Conservation (phyloP, 2,888 invertebrate species). For the Agrochola litura region DNA sequence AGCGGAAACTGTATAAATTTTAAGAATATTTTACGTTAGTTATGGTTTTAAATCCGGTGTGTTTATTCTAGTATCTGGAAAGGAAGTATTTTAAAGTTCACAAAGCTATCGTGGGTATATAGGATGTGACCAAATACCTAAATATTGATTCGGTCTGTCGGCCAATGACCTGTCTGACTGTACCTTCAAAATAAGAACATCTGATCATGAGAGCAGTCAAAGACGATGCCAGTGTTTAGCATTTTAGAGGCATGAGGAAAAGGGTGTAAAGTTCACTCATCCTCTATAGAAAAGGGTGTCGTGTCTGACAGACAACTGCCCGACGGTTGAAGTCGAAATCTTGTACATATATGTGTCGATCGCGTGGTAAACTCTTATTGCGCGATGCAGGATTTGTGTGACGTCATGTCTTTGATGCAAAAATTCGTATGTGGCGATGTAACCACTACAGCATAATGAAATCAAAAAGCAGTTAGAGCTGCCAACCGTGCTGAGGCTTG, state of each 20-base stretch:
- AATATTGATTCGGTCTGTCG: conserved; percentile 12
- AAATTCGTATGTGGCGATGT: no score
- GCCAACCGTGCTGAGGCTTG: neutral
- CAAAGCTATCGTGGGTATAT: conserved; percentile 3
- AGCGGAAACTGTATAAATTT: conserved; percentile 49
- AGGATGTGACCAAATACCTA: conserved; percentile 19
- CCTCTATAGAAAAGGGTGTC: no score
- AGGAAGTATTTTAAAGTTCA: conserved; percentile 6
- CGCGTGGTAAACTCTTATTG: no score
- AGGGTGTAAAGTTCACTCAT: no score
- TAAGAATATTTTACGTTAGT: conserved; percentile 20
- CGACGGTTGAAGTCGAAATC: no score
- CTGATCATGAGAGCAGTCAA: neutral
- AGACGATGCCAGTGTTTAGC: neutral
- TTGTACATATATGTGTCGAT: no score
- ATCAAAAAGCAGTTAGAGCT: neutral
- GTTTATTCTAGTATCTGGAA: conserved; percentile 27
- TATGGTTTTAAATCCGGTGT: conserved; percentile 20
- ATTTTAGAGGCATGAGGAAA: no score
- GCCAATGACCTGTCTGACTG: neutral
- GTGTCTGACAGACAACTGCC: no score
- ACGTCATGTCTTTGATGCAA: no score
- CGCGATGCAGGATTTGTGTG: no score
- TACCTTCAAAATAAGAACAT: neutral
- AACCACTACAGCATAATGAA: neutral